Evolutionary conservation across 2,888 invertebrate species (phyloP).

Genomic region (Metacarcinus magister): DNA sequence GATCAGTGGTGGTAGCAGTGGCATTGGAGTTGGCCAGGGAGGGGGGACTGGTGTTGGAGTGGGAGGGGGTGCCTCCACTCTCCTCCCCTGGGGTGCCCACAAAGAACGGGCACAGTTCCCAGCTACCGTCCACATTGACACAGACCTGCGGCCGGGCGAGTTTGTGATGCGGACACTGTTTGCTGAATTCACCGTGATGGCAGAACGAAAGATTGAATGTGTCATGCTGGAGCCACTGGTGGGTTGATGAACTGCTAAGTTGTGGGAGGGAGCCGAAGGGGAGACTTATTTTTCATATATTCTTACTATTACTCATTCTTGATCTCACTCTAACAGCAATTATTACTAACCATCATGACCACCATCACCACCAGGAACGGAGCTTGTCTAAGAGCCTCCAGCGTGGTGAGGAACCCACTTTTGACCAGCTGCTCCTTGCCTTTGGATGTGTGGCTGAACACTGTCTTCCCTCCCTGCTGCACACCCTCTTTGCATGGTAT

Average conservation of each 20-base stretch:
- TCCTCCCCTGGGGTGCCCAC: slow-evolving; percentile 92
- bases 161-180: slow-evolving; percentile 98
- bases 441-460: slow-evolving; percentile 98
- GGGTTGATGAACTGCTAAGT: slow-evolving; percentile 83
- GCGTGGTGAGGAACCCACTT: slow-evolving; percentile 96
- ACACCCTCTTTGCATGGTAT: slow-evolving; percentile 97
- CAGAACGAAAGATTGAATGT: slow-evolving; percentile 97
- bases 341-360: neutral
- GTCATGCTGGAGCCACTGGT: slow-evolving; percentile 96
- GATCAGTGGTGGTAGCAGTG: neutral
- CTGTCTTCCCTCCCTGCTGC: slow-evolving; percentile 96
- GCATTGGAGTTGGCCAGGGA: neutral
- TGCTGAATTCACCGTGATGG: slow-evolving; percentile 96
- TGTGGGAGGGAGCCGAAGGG: neutral
- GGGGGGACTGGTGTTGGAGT: slow-evolving; percentile 61
- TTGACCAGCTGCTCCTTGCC: slow-evolving; percentile 96
- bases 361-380: slow-evolving; percentile 89
- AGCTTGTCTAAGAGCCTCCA: slow-evolving; percentile 97
- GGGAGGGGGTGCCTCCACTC: slow-evolving; percentile 79
- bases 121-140: slow-evolving; percentile 84
- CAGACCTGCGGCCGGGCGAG: slow-evolving; percentile 91
- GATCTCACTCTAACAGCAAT: neutral
- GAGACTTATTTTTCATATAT: neutral
- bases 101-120: slow-evolving; percentile 88
- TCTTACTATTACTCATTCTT: neutral